phyloP scores from a whole-genome alignment of 2,888 invertebrate genomes.

The Drosophila lutescens region DNA sequence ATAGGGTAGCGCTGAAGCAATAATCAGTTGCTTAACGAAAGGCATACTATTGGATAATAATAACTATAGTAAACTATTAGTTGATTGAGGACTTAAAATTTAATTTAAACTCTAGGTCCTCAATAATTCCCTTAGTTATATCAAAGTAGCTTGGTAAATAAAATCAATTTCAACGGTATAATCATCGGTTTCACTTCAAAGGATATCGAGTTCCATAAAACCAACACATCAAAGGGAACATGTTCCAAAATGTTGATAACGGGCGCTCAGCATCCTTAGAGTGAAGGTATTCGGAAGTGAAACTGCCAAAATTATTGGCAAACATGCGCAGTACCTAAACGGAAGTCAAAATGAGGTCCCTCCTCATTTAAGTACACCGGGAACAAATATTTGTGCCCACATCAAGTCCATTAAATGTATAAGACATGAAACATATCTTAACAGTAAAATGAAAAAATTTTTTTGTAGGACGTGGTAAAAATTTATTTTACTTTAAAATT shows the following conservation, averaged over 20 bases:
- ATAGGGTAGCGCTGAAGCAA: neutral
- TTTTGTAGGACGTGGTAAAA: too few relatives aligned
- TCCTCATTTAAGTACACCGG: neutral
- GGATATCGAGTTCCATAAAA: neutral
- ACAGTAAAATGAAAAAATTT: too few relatives aligned
- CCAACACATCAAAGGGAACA: constrained; percentile 1
- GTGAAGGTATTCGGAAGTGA: neutral
- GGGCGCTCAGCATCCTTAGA: constrained; percentile 32
- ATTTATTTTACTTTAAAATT: too few relatives aligned
- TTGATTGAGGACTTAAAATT: neutral
- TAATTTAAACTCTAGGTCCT: neutral
- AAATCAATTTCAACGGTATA: neutral
- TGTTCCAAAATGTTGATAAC: neutral
- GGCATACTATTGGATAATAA: neutral
- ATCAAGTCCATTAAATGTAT: neutral
- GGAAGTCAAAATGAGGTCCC: constrained; percentile 25
- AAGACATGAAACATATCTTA: too few relatives aligned
- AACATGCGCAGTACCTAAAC: constrained; percentile 43
- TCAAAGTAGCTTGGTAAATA: neutral
- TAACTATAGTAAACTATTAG: neutral
- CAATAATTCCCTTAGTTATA: neutral
- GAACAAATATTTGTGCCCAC: neutral
- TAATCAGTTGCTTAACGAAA: neutral
- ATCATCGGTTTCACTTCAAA: neutral
- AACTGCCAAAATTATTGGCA: constrained; percentile 4